A percentile compares a stretch with the other conserved stretches of the same genome.
These are phyloP conservation scores for Aythya fuligula DNA, from an alignment of 2,797 vertebrate species.

Conservation along the genomic window DNA sequence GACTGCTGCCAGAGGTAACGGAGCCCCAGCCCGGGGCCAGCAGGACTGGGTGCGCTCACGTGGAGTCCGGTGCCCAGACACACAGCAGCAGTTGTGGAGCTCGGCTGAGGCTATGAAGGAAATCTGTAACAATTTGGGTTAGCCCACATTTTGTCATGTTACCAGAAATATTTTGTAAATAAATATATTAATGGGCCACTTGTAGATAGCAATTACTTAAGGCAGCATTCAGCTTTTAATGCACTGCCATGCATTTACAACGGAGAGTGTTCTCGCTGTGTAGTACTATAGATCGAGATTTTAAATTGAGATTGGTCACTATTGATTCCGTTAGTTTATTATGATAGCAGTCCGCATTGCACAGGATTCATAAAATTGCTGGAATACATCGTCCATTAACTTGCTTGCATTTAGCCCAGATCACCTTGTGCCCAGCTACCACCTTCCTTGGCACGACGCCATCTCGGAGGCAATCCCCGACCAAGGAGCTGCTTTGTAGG, in stretches of 20 bases:
- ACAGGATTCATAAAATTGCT: not conserved
- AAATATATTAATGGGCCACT: not conserved
- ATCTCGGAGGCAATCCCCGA: not conserved
- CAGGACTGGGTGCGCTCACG: not conserved
- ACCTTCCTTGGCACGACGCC: accelerated
- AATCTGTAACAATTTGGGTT: not conserved
- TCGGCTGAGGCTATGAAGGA: not conserved
- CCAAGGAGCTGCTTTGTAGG: not conserved
- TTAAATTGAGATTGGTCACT: not conserved
- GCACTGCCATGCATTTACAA: not conserved
- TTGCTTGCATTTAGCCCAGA: not conserved
- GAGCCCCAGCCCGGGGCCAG: not conserved
- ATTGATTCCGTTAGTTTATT: not conserved
- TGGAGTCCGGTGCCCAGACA: too few species aligned
- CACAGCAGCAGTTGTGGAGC: accelerated
- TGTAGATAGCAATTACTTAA: not conserved
- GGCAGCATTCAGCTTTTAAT: not conserved
- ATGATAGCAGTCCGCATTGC: not conserved
- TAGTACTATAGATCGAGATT: not conserved
- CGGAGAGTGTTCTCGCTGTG: not conserved
- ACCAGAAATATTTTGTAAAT: conserved; percentile 12
- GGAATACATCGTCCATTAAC: not conserved
- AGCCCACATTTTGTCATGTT: not conserved
- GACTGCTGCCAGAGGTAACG: not conserved
- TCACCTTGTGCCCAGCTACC: not conserved